phyloP scores from a whole-genome alignment of 2,797 vertebrate species.

The Neosalanx taihuensis region DNA sequence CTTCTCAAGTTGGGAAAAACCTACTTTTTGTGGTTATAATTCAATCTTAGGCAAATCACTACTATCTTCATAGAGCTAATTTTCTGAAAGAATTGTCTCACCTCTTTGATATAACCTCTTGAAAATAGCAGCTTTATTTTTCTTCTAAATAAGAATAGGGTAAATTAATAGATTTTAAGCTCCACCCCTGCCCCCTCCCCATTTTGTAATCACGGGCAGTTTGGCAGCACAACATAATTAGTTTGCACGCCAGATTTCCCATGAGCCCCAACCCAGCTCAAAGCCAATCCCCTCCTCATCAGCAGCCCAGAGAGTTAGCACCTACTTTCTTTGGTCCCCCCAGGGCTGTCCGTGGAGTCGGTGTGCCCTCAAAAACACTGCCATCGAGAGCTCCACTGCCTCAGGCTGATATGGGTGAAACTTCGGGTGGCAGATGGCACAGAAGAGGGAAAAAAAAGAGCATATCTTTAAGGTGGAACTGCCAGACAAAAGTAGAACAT shows the following conservation, averaged over 20 bases:
- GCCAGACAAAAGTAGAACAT: conserved; percentile 70
- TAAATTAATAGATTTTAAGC: conserved; percentile 70
- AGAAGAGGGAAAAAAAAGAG: conserved; percentile 54
- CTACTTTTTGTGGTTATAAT: conserved; percentile 14
- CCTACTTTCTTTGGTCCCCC: conserved; percentile 76
- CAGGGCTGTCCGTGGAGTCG: conserved; percentile 71
- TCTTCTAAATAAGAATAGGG: conserved; percentile 57
- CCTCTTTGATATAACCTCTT: conserved; percentile 60
- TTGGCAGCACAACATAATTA: conserved; percentile 73
- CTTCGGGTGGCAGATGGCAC: conserved; percentile 79
- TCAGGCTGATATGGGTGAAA: conserved; percentile 72
- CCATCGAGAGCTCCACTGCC: conserved; percentile 68
- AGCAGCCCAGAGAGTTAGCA: conserved; percentile 76
- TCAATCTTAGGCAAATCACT: conserved; percentile 28
- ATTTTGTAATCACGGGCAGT: conserved; percentile 73
- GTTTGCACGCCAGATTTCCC: conserved; percentile 79
- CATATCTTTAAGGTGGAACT: conserved; percentile 71
- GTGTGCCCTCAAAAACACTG: conserved; percentile 71
- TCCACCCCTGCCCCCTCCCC: conserved; percentile 66
- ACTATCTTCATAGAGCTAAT: neutral
- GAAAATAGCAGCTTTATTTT: conserved; percentile 50
- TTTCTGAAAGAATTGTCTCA: conserved; percentile 44
- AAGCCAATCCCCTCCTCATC: conserved; percentile 71
- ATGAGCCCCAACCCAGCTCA: conserved; percentile 72
- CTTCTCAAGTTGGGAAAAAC: conserved; percentile 5